These are phyloP conservation scores for Phymorhynchus buccinoides DNA, from an alignment of 1,140 invertebrate species.

Conservation along the genomic window DNA sequence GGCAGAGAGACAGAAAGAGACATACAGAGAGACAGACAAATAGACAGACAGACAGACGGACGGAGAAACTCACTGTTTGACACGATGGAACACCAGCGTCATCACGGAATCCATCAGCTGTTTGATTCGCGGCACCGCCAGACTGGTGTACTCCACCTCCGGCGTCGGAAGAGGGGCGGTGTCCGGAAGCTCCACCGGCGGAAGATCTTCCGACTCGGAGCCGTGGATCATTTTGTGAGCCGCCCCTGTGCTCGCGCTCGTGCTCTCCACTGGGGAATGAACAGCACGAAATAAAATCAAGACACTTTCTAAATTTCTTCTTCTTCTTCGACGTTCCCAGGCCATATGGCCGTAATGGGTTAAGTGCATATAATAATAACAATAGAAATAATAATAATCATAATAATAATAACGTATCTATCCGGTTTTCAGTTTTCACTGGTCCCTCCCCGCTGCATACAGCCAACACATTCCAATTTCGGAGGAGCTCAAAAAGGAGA, in stretches of 20 bases:
- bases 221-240: conserved; percentile 60
- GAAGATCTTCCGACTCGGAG: conserved; percentile 62
- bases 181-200: conserved; percentile 64
- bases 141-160: conserved; percentile 64
- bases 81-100: conserved; percentile 63
- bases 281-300: too few species aligned
- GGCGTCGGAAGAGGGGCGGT: conserved; percentile 62
- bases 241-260: conserved; percentile 54
- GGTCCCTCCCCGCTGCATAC: too few species aligned
- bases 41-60: neutral
- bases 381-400: too few species aligned
- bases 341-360: too few species aligned
- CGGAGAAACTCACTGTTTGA: conserved; percentile 65
- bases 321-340: too few species aligned
- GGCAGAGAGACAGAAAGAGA: neutral
- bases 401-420: too few species aligned
- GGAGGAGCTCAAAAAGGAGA: too few species aligned
- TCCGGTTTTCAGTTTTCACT: too few species aligned
- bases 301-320: too few species aligned
- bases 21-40: neutral
- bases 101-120: conserved; percentile 69
- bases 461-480: too few species aligned
- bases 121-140: conserved; percentile 66
- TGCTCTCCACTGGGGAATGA: conserved; percentile 22
- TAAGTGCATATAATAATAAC: too few species aligned